phyloP scores from a whole-genome alignment of 2,888 invertebrate species.

The Leucozona laternaria region DNA sequence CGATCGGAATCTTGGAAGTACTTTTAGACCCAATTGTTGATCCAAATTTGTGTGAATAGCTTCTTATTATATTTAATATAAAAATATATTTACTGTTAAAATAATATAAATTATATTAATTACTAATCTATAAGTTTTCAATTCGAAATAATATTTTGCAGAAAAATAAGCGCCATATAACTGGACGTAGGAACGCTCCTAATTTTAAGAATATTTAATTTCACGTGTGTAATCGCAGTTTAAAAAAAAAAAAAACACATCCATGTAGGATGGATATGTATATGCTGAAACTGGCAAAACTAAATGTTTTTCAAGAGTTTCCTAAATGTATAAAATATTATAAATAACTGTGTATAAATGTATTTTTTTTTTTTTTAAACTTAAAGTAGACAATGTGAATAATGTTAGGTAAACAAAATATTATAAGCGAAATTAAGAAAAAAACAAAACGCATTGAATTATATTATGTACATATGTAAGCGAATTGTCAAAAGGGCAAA shows the following conservation, averaged over 20 bases:
- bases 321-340: constrained; percentile 3
- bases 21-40: constrained; percentile 78
- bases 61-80: constrained; percentile 21
- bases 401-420: constrained; percentile 55
- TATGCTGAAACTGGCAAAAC: background rate
- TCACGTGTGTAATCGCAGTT: constrained; percentile 9
- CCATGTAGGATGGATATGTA: background rate
- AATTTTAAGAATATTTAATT: constrained; percentile 35
- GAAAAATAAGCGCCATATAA: background rate
- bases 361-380: constrained; percentile 41
- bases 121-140: constrained; percentile 35
- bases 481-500: background rate
- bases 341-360: constrained; percentile 23
- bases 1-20: constrained; percentile 78
- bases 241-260: background rate
- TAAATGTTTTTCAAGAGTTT: background rate
- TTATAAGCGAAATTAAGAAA: constrained; percentile 31
- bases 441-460: constrained; percentile 7
- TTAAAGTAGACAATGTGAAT: constrained; percentile 49
- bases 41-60: constrained; percentile 40
- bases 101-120: constrained; percentile 24
- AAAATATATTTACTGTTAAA: constrained; percentile 14
- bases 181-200: constrained; percentile 13
- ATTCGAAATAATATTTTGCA: constrained; percentile 34
- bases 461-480: background rate